Evolutionary conservation across 92 coral and sea anemone species (phyloP), one percentile per base, ranked within the genome.

Genomic region (Porites lobata): DNA sequence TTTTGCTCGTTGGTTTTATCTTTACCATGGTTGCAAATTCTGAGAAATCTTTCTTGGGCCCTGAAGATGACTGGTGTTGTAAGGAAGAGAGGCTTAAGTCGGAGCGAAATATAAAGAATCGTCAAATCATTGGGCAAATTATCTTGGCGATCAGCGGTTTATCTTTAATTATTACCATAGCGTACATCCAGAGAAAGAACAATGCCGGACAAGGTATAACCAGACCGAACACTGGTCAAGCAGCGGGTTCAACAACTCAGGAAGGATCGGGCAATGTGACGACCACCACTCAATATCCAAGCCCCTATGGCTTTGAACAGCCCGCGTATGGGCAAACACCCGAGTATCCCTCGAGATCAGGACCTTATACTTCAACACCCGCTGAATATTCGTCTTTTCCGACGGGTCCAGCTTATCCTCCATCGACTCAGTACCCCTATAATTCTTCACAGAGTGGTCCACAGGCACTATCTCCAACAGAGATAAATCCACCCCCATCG

Each of bases 1-100:
- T 63, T 53, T 38, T 94, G 20, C 67, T 94, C 8, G 32, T 86
- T 43, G 97, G 97, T 4, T 77, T 92, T 19, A 86, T 89, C 17
- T 69, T 92, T 3, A 80, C 91, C 7, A 89, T 92, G 77, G 88
- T 92, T 69, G 97, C 5, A 38, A 38, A 38, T 38, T 29, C 32
- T 29, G 32, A 29, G 32, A 29, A 29, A 29, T 29, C 4, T 29
- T 29, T 29, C 32, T 29, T 3, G 32, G 32, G 32, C 32, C 32
- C 32, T 29, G 32, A 29, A 29, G 32, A 29, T 29, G 32, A 29
- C 32, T 29, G 32, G 32, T 29, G 32, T 29, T 29, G 32, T 29
- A 29, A 29, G 32, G 32, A 29, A 29, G 32, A 29, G 97, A 12
- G 83, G 86, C 47, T 79, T 93, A 12, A 8, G 58, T 8, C 58